Evolutionary conservation across 2,888 invertebrate genomes (phyloP).

Genomic region (Psylliodes chrysocephalus): DNA sequence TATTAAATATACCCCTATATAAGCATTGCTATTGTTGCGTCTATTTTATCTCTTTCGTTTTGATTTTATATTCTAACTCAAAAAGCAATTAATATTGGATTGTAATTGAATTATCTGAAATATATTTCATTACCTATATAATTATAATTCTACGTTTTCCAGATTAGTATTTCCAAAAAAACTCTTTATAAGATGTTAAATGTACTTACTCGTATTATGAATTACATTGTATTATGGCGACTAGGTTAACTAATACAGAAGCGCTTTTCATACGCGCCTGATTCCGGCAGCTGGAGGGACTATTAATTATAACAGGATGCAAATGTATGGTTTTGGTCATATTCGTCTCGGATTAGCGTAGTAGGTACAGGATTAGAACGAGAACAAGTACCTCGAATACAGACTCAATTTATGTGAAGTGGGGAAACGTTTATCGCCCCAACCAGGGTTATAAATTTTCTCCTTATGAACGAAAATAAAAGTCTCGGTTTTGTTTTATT

Average conservation of each 20-base stretch:
- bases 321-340: conserved; percentile 43
- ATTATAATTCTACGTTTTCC: no score
- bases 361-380: conserved; percentile 43
- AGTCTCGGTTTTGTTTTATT: conserved; percentile 30
- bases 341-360: conserved; percentile 46
- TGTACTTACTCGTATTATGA: no score
- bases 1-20: no score
- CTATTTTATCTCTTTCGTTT: no score
- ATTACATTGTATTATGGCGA: no score
- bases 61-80: no score
- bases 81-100: no score
- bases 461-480: conserved; percentile 31
- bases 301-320: conserved; percentile 37
- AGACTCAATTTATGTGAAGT: conserved; percentile 43
- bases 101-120: no score
- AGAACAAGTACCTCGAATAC: conserved; percentile 37
- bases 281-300: conserved; percentile 20
- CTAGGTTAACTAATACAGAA: not conserved
- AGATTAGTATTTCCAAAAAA: no score
- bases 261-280: not conserved
- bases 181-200: no score
- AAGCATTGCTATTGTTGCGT: no score
- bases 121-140: no score
- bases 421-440: conserved; percentile 32
- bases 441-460: conserved; percentile 31